Evolutionary conservation across 2,113 vertebrate genomes (phyloP), one percentile per base, ranked within the genome.

Genomic region (Orycteropus afer): DNA sequence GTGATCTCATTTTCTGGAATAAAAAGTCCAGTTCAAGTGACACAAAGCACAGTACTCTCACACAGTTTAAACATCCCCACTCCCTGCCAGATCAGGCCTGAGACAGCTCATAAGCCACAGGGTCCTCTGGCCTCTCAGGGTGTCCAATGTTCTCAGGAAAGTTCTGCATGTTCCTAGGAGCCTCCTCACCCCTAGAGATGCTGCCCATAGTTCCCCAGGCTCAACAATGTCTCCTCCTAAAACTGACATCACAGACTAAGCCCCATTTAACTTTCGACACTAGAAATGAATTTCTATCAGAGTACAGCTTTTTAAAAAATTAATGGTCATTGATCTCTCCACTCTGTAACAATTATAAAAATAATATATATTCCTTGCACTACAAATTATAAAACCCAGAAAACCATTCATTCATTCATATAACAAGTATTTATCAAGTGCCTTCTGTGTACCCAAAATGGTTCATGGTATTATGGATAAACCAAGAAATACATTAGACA

Each of bases 221-320:
- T 55, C 32, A 5, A 88, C 23, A n/a, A 6, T 1, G 12, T 61
- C 25, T 82, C 77, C 85, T 55, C 59, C 65, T 23, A 15, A 57
- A 89, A 76, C 22, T 14, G 55, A 55, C 9, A 18, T 0, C 0
- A 63, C 55, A 88, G 74, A 37, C 37, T 51, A 45, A 86, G n/a
- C 9, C 37, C 32, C 59, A 9, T 42, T 77, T 40, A 71, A 82
- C 34, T 11, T 34, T 37, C 49, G 18, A 7, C 63, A 17, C 14
- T 32, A 34, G 29, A 80, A 57, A 90, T 77, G 40, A 40, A 65
- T 55, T 90, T 89, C 95, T 53, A 80, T 89, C 59, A 51, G 77
- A 42, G 6, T 13, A 34, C 34, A 81, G 59, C 34, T 29, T 81
- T 55, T 42, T n/a, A 76, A 63, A 37, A 34, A 13, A 80, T 37